Evolutionary conservation across 2,797 vertebrate species (phyloP).

Genomic region (Garrulus glandarius): DNA sequence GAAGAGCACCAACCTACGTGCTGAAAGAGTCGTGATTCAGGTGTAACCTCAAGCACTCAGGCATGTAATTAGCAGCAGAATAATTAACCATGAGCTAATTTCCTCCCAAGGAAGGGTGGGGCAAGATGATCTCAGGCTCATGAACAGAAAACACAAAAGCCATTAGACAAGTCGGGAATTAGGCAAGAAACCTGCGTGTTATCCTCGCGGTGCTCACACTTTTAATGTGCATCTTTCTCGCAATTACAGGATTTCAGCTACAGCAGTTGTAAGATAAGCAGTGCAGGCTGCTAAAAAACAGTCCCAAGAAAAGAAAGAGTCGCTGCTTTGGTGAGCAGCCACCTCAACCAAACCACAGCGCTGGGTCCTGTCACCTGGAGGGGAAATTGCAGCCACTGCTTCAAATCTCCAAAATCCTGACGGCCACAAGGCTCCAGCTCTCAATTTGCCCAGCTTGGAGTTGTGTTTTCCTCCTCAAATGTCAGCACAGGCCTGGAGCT

Average conservation of each 20-base stretch:
- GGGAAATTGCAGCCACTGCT: not conserved
- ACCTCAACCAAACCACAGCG: not conserved
- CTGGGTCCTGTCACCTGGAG: not conserved
- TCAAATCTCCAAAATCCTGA: not conserved
- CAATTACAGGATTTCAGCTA: accelerated
- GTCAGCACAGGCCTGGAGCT: not conserved
- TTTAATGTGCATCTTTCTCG: accelerated
- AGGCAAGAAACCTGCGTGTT: not conserved
- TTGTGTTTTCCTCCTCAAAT: not conserved
- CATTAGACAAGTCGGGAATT: not conserved
- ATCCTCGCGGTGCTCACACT: not conserved
- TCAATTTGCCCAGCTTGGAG: accelerated
- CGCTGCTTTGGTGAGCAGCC: not conserved
- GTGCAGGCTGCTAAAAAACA: not conserved
- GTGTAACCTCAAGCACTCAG: not conserved
- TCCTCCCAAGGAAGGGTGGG: constrained; percentile 26
- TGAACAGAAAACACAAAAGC: not conserved
- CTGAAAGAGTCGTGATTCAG: not conserved
- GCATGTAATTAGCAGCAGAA: not conserved
- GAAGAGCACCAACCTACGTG: not conserved
- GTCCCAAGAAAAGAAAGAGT: not conserved
- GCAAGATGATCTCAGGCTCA: not conserved
- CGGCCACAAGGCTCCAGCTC: not conserved
- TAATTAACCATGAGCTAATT: constrained; percentile 28
- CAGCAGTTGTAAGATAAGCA: accelerated